These are phyloP conservation scores for Sinodicranocentrus sp. DNA, from an alignment of 2,888 invertebrate species.

Conservation along the genomic window DNA sequence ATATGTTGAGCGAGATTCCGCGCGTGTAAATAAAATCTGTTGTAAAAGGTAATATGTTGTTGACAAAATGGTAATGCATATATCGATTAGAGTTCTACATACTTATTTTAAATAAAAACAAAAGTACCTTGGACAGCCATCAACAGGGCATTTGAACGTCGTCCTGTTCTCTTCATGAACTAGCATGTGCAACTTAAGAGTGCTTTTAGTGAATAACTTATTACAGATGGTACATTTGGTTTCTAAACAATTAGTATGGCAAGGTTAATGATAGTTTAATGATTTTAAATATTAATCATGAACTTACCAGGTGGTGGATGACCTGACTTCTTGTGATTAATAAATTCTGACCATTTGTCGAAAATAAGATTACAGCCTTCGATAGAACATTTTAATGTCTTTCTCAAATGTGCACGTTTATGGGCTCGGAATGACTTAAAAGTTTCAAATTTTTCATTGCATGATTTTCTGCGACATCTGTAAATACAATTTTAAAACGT, in stretches of 20 bases:
- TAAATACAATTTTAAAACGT: conserved; percentile 4
- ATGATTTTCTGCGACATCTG: conserved; percentile 63
- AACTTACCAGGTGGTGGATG: conserved; percentile 51
- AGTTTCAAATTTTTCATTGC: conserved; percentile 58
- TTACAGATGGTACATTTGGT: conserved; percentile 46
- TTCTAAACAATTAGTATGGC: too few relatives aligned
- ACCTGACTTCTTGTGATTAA: conserved; percentile 52
- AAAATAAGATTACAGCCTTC: conserved; percentile 61
- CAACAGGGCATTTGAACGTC: conserved; percentile 58
- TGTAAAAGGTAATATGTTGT: neutral
- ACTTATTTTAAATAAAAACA: neutral
- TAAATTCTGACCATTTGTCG: conserved; percentile 57
- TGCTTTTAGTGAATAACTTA: conserved; percentile 39
- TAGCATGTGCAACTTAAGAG: conserved; percentile 47
- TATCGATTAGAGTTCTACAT: neutral
- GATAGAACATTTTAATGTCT: conserved; percentile 39
- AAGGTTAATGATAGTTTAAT: too few relatives aligned
- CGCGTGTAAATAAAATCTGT: conserved; percentile 66
- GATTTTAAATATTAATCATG: neutral
- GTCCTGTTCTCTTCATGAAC: conserved; percentile 62
- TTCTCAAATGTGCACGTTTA: conserved; percentile 17
- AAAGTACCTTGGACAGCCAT: conserved; percentile 61
- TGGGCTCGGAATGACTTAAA: conserved; percentile 59
- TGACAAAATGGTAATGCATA: neutral
- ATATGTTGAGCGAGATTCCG: conserved; percentile 70